These are phyloP conservation scores for Sicus ferrugineus DNA, from an alignment of 2,888 invertebrate genomes.

Conservation along the genomic window DNA sequence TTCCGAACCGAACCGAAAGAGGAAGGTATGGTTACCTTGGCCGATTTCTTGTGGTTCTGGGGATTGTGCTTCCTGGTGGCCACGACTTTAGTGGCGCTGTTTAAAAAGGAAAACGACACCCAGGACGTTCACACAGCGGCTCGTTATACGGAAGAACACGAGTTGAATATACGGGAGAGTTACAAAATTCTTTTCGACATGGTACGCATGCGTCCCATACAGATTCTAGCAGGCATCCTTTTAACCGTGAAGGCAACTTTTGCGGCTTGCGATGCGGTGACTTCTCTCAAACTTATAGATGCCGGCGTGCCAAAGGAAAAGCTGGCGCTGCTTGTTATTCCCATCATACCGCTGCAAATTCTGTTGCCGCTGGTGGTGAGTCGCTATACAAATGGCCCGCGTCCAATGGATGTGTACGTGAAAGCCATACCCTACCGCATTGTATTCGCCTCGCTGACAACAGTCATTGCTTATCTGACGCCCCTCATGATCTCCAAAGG, in stretches of 20 bases:
- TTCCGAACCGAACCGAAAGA: slow-evolving; percentile 76
- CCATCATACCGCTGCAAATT: slow-evolving; percentile 93
- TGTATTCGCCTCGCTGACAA: slow-evolving; percentile 83
- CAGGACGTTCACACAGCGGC: slow-evolving; percentile 58
- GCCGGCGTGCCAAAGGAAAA: slow-evolving; percentile 96
- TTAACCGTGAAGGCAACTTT: slow-evolving; percentile 94
- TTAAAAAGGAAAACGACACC: slow-evolving; percentile 80
- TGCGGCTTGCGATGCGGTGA: slow-evolving; percentile 94
- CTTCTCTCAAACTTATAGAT: slow-evolving; percentile 93
- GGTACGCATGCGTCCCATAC: slow-evolving; percentile 82
- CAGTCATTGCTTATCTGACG: slow-evolving; percentile 84
- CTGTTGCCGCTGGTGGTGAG: slow-evolving; percentile 82
- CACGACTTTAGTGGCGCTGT: slow-evolving; percentile 86
- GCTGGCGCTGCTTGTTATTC: slow-evolving; percentile 90
- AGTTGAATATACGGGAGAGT: slow-evolving; percentile 72
- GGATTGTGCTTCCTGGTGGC: slow-evolving; percentile 88
- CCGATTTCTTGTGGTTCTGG: slow-evolving; percentile 94
- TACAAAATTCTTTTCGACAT: slow-evolving; percentile 86
- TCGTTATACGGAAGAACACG: slow-evolving; percentile 57
- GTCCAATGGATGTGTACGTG: slow-evolving; percentile 87
- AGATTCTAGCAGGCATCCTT: slow-evolving; percentile 78
- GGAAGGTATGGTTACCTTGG: slow-evolving; percentile 76
- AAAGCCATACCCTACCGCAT: slow-evolving; percentile 90
- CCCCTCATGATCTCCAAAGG: slow-evolving; percentile 72
- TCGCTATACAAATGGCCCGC: slow-evolving; percentile 84